Evolutionary conservation across 1,140 invertebrate species (phyloP), one percentile per base, ranked within the genome.

Genomic region (Melanaphis sacchari): DNA sequence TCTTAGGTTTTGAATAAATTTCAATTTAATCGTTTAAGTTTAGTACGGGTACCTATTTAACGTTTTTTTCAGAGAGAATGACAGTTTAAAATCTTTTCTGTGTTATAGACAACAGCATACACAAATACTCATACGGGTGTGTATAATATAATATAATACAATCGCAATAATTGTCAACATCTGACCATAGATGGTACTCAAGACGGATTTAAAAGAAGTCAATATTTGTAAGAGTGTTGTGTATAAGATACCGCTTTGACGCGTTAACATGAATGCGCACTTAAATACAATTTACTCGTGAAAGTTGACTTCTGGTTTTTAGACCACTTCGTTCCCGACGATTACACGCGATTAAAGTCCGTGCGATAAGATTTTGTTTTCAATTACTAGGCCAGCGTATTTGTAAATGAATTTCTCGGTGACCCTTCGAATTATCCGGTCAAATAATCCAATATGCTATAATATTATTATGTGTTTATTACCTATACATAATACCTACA

Each of bases 211-310:
- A 18, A 76, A 76, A 59, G 26, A 84, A 84, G 8, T 41, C 24
- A 84, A 40, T 40, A 40, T 84, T 41, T 84, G 82, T 82, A 22
- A 15, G 49, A 90, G 49, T 59, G 43, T 36, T 22, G 59, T 3
- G 22, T 59, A 36, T 40, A 84, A 89, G 40, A 52, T 36, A 89
- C 87, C 43, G 36, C 31, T 52, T 31, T 49, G 87, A 89, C n/a
- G 26, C 31, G 87, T 36, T 49, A 59, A 90, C 89, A 59, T 24
- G 49, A 59, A 54, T 90, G 89, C 89, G 89, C 89, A 90, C 49
- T 90, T 90, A 90, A 90, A 41, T 84, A 90, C 52, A 21, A 40
- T 52, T 90, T 41, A 24, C 38, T 36, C 9, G 52, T 38, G 36
- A 40, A 90, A 49, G 36, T 38, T 52, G 52, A 38, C 38, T 40